These are phyloP conservation scores for Gryllus longicercus DNA, from an alignment of 2,888 invertebrate species.

Conservation along the genomic window DNA sequence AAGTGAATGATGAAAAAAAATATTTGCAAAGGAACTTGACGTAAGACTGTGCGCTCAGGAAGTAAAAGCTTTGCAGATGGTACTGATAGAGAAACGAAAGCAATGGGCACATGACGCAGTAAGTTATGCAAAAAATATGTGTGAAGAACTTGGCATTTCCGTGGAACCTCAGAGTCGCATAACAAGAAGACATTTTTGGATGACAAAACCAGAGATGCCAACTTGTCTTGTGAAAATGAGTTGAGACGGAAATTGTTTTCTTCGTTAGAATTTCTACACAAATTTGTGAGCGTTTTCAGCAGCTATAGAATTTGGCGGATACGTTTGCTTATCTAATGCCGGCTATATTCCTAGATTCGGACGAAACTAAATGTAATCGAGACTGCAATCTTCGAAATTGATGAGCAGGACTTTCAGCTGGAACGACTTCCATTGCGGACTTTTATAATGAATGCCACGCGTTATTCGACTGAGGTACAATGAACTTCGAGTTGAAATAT, in stretches of 20 bases:
- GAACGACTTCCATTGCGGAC: background rate
- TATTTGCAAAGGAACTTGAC: constrained; percentile 34
- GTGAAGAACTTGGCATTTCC: background rate
- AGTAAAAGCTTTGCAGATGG: constrained; percentile 23
- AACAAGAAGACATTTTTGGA: constrained; percentile 19
- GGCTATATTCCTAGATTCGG: no score
- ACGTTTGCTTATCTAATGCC: no score
- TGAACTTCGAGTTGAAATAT: no score
- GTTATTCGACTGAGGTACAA: no score
- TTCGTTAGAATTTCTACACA: no score
- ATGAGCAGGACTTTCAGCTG: background rate
- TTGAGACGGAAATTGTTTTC: no score
- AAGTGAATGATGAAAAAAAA: constrained; percentile 28
- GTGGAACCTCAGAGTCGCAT: background rate
- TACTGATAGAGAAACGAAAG: constrained; percentile 18
- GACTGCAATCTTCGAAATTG: background rate
- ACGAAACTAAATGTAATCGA: no score
- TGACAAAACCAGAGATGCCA: constrained; percentile 26
- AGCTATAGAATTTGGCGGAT: no score
- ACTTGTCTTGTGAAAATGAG: no score
- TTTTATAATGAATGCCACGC: no score
- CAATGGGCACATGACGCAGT: background rate
- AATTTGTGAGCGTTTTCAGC: no score
- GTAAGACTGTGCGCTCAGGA: constrained; percentile 26
- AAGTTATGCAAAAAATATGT: constrained; percentile 5